Conservation (phyloP, 2,113 vertebrate species). For the Ondatra zibethicus region DNA sequence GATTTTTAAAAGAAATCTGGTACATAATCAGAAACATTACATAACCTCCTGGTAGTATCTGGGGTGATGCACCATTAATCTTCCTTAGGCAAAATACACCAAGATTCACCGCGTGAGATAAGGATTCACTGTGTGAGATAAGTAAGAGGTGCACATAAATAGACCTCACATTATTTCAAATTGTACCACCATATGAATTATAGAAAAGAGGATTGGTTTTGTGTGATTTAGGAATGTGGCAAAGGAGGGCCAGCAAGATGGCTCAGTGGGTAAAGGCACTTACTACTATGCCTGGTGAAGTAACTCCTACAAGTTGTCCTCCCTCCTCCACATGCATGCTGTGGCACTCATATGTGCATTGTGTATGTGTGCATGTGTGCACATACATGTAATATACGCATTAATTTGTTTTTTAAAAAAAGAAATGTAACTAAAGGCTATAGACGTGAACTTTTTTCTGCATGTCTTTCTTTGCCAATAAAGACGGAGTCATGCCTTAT, state of each 20-base stretch:
- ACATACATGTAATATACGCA: not conserved
- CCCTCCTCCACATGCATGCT: not conserved
- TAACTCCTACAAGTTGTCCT: not conserved
- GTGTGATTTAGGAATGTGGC: not conserved
- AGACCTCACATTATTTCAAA: not conserved
- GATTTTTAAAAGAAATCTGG: conserved; percentile 26
- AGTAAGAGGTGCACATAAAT: conserved; percentile 23
- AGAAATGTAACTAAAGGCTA: not conserved
- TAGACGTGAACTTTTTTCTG: not conserved
- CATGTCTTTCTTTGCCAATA: not conserved
- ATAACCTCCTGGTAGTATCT: not conserved
- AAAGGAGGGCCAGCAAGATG: not conserved
- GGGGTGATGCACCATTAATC: not conserved
- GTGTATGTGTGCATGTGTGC: not conserved
- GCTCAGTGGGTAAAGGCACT: not conserved
- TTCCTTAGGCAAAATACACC: conserved; percentile 35
- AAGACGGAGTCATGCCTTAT: not conserved
- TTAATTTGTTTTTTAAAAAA: not conserved
- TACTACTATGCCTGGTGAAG: not conserved
- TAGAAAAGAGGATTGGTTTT: not conserved
- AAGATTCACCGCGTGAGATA: not conserved
- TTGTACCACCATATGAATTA: conserved; percentile 12
- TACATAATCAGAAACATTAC: not conserved
- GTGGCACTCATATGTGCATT: not conserved
- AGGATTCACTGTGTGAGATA: not conserved